A percentile compares a stretch with the other conserved stretches of the same genome.
phyloP scores from a whole-genome alignment of 2,888 invertebrate genomes.

The Scotopteryx bipunctaria region DNA sequence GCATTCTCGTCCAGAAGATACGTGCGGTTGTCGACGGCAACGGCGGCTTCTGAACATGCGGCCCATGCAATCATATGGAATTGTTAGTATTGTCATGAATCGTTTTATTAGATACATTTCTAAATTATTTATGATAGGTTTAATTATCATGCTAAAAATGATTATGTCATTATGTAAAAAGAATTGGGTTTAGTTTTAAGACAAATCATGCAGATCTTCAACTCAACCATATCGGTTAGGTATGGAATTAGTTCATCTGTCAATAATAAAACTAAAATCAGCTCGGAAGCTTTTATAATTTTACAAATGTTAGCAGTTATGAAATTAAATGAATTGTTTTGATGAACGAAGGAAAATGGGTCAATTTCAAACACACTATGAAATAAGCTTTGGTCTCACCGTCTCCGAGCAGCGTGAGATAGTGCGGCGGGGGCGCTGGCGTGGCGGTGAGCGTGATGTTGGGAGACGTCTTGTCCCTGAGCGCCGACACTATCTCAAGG shows the following conservation, averaged over 20 bases:
- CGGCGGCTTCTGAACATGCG: constrained; percentile 87
- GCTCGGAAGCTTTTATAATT: no score
- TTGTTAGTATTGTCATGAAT: constrained; percentile 47
- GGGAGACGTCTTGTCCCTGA: constrained; percentile 66
- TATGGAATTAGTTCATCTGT: no score
- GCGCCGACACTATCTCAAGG: constrained; percentile 83
- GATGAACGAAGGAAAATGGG: no score
- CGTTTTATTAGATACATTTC: constrained; percentile 6
- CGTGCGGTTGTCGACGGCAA: constrained; percentile 90
- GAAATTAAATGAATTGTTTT: background rate
- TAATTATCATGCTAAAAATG: background rate
- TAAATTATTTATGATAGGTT: background rate
- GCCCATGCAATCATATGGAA: constrained; percentile 61
- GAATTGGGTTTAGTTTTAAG: no score
- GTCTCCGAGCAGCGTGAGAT: constrained; percentile 72
- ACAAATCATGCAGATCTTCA: no score
- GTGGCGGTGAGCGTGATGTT: constrained; percentile 61
- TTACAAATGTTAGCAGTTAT: no score
- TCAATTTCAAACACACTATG: no score
- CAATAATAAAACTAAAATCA: no score
- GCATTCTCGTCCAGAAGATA: constrained; percentile 90
- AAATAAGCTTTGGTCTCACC: constrained; percentile 57
- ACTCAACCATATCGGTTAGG: no score
- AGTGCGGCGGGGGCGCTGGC: constrained; percentile 64
- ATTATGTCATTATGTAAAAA: no score